These are phyloP conservation scores for Anguilla anguilla DNA, from an alignment of 2,797 vertebrate species.

Conservation along the genomic window DNA sequence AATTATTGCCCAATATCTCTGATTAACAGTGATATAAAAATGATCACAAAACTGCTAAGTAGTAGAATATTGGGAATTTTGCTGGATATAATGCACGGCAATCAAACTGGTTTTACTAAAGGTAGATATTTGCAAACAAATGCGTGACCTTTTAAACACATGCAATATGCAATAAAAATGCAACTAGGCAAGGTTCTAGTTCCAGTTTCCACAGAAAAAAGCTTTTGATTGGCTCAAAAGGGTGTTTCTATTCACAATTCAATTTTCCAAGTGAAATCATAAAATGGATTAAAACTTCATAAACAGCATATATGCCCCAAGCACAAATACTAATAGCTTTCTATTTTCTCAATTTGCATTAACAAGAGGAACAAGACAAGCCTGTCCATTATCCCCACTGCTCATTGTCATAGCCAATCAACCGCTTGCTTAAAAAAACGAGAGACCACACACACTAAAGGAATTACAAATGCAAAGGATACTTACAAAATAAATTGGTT, in stretches of 20 bases:
- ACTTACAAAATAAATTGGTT: too few species aligned
- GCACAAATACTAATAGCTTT: background rate
- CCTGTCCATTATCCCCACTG: background rate
- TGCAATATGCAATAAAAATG: background rate
- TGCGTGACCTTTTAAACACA: background rate
- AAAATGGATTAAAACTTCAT: background rate
- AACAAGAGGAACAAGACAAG: background rate
- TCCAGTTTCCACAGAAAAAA: background rate
- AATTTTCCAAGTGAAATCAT: background rate
- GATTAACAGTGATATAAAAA: background rate
- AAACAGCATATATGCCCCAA: background rate
- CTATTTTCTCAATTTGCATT: background rate
- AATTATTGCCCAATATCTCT: background rate
- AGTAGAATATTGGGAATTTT: too few species aligned
- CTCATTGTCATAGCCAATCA: background rate
- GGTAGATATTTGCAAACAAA: background rate
- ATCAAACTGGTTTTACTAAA: background rate
- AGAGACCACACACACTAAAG: background rate
- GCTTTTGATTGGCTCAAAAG: background rate
- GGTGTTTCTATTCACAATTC: background rate
- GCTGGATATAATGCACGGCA: too few species aligned
- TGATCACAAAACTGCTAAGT: too few species aligned
- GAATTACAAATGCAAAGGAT: too few species aligned
- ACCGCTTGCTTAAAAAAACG: background rate
- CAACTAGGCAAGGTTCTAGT: background rate